These are phyloP conservation scores for Halictus quadricinctus DNA, from an alignment of 2,888 invertebrate genomes.

Conservation along the genomic window DNA sequence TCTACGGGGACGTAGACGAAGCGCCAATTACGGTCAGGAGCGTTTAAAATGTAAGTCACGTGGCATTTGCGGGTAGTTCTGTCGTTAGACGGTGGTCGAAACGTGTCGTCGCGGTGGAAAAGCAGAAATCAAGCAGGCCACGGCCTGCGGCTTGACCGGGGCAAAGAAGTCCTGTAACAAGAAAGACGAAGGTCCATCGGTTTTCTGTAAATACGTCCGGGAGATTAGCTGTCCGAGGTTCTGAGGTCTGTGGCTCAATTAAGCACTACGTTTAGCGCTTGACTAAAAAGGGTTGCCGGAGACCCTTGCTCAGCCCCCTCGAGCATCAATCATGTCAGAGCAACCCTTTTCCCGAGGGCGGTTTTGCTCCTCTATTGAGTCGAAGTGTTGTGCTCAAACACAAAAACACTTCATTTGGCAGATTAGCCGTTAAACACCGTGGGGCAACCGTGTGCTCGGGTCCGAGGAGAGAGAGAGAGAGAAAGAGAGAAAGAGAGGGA, in stretches of 20 bases:
- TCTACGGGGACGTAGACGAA: not conserved
- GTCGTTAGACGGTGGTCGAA: not conserved
- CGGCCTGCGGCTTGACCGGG: not conserved
- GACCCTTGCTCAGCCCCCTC: constrained; percentile 72
- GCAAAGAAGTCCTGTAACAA: constrained; percentile 15
- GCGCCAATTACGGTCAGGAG: constrained; percentile 5
- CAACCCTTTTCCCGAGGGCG: constrained; percentile 82
- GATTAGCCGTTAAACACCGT: constrained; percentile 82
- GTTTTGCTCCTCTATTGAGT: constrained; percentile 80
- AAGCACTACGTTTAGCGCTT: constrained; percentile 79
- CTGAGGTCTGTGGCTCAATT: constrained; percentile 81
- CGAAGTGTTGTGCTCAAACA: constrained; percentile 82
- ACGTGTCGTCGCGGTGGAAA: not conserved
- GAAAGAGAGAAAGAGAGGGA: constrained; percentile 19
- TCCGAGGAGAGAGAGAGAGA: constrained; percentile 2
- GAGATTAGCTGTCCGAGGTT: constrained; percentile 81
- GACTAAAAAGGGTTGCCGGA: constrained; percentile 78
- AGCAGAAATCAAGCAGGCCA: constrained; percentile 30
- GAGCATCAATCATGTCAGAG: constrained; percentile 82
- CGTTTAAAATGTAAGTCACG: constrained; percentile 7
- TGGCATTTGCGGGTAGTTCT: not conserved
- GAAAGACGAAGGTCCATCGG: constrained; percentile 53
- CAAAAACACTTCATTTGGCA: constrained; percentile 83
- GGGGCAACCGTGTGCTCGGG: constrained; percentile 64
- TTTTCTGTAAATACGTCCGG: constrained; percentile 68